phyloP scores from a whole-genome alignment of 1,140 invertebrate species.

The Pinna nobilis region DNA sequence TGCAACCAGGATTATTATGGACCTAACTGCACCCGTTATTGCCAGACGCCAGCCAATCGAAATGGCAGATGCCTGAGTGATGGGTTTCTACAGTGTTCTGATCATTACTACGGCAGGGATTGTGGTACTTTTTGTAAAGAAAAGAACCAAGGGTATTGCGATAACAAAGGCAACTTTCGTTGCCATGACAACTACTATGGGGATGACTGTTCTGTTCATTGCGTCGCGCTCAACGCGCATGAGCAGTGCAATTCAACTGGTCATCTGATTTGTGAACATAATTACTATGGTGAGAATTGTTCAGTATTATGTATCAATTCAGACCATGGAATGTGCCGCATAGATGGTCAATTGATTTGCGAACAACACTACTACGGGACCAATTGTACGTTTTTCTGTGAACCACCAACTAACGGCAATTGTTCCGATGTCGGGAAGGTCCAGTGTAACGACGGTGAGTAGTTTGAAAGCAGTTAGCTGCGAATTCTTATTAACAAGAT shows the following conservation, averaged over 20 bases:
- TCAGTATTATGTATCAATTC: not conserved
- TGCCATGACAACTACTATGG: constrained; percentile 6
- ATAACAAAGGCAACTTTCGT: not conserved
- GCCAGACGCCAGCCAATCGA: not conserved
- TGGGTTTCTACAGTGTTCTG: no score
- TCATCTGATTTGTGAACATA: not conserved
- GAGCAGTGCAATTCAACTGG: not conserved
- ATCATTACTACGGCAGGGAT: no score
- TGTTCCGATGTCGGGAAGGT: no score
- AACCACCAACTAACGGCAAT: not conserved
- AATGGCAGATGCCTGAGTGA: no score
- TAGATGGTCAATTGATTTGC: constrained; percentile 8
- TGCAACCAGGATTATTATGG: constrained; percentile 8
- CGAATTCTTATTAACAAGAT: not conserved
- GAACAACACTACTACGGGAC: not conserved
- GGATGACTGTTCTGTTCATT: not conserved
- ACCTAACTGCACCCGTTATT: not conserved
- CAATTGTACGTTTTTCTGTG: not conserved
- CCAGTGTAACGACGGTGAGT: not conserved
- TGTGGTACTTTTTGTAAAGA: no score
- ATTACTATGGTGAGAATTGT: constrained; percentile 21
- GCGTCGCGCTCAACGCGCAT: not conserved
- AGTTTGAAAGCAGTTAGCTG: not conserved
- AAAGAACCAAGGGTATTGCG: constrained; percentile 1
- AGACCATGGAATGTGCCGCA: not conserved